Percentiles rank a stretch among this genome's conserved stretches.
These are phyloP conservation scores for Tupaia tana DNA, from an alignment of 2,113 vertebrate genomes.

Conservation along the genomic window DNA sequence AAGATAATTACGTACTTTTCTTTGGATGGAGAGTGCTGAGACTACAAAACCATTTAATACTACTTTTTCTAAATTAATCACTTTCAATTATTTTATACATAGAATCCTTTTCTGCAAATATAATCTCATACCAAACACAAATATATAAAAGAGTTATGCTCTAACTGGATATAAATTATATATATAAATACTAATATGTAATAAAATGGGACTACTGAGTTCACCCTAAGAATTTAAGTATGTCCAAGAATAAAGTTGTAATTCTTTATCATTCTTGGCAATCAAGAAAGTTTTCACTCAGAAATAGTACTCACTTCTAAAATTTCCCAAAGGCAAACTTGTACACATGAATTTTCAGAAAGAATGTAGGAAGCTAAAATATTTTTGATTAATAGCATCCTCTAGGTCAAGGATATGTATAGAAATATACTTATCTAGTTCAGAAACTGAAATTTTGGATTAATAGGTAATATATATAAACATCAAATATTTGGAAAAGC, in stretches of 20 bases:
- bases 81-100: constrained; percentile 35
- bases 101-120: neutral
- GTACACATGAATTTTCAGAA: constrained; percentile 15
- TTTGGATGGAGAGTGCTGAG: neutral
- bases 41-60: neutral
- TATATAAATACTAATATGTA: neutral
- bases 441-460: neutral
- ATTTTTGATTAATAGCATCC: neutral
- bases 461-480: neutral
- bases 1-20: neutral
- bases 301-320: neutral
- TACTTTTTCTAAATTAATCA: constrained; percentile 24
- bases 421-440: neutral
- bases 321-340: neutral
- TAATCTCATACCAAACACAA: neutral
- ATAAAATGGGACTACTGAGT: neutral
- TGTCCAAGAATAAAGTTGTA: neutral
- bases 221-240: neutral
- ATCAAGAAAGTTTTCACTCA: neutral
- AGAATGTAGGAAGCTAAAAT: neutral
- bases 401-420: neutral
- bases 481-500: neutral
- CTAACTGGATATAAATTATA: neutral
- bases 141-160: neutral
- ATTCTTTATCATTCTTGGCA: neutral